These are phyloP conservation scores for Dolichopus griseipennis DNA, from an alignment of 2,888 invertebrate genomes.

Conservation along the genomic window DNA sequence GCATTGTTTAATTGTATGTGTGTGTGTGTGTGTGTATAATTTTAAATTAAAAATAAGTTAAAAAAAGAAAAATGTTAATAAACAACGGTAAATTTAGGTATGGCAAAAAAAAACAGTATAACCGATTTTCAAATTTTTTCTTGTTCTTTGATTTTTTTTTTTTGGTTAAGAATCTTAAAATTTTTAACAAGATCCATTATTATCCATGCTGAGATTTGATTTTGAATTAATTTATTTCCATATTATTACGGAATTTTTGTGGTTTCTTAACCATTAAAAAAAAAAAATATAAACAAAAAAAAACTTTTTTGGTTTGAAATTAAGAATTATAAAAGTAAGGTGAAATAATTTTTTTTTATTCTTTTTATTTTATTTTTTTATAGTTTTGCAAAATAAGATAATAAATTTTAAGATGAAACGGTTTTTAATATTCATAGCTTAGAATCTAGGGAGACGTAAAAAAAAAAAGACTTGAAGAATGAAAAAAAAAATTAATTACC, in stretches of 20 bases:
- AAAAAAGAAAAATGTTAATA: not conserved
- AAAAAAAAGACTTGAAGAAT: no score
- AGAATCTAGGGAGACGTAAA: no score
- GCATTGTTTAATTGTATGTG: not conserved
- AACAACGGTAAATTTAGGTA: slow-evolving; percentile 4
- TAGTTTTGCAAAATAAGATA: no score
- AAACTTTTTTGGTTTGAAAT: no score
- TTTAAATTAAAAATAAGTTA: not conserved
- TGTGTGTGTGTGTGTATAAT: not conserved
- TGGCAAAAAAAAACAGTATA: not conserved
- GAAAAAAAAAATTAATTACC: no score
- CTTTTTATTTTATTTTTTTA: no score
- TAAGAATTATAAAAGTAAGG: no score
- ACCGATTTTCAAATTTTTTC: no score
- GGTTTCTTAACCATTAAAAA: not conserved
- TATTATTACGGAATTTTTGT: not conserved
- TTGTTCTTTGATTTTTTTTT: not conserved
- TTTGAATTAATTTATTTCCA: not conserved
- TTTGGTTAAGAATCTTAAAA: not conserved
- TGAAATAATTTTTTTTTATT: no score
- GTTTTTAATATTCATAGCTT: no score
- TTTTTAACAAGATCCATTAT: not conserved
- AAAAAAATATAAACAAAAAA: no score
- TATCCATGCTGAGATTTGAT: not conserved
- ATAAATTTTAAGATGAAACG: no score